Percentiles rank a stretch among this genome's conserved stretches.
phyloP scores from a whole-genome alignment of 2,888 invertebrate genomes.

The Eristalis pertinax region DNA sequence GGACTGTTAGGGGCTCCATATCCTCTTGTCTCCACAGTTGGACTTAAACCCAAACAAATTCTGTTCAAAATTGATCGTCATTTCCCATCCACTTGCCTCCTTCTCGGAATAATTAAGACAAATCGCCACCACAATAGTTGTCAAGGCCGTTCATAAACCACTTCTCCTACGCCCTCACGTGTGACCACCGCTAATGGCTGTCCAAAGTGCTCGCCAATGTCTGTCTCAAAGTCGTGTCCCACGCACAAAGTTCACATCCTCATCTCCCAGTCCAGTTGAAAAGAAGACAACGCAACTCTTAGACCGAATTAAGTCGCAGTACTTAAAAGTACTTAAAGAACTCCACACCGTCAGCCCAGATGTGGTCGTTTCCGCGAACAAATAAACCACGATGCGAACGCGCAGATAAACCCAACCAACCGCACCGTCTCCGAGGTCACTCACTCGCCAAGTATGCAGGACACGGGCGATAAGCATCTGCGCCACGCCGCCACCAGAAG shows the following conservation, averaged over 20 bases:
- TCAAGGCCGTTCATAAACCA: neutral
- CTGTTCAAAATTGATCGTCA: too few species aligned
- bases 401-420: neutral
- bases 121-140: neutral
- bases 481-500: neutral
- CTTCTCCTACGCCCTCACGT: neutral
- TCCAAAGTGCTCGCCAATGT: neutral
- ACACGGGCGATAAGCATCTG: slow-evolving; percentile 29
- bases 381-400: slow-evolving; percentile 18
- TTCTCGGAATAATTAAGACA: too few species aligned
- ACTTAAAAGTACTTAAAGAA: neutral
- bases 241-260: neutral
- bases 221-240: too few species aligned
- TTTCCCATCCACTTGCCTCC: too few species aligned
- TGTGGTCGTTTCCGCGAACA: slow-evolving; percentile 35
- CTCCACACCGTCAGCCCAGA: neutral
- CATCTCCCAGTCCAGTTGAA: neutral
- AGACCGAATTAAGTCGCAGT: neutral
- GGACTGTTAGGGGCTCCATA: too few species aligned
- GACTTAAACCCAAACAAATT: too few species aligned
- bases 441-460: slow-evolving; percentile 41
- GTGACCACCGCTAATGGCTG: neutral
- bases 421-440: slow-evolving; percentile 16
- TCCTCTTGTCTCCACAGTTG: too few species aligned
- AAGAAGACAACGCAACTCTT: neutral